phyloP scores from a whole-genome alignment of 1,140 invertebrate genomes.

The Spodoptera frugiperda region DNA sequence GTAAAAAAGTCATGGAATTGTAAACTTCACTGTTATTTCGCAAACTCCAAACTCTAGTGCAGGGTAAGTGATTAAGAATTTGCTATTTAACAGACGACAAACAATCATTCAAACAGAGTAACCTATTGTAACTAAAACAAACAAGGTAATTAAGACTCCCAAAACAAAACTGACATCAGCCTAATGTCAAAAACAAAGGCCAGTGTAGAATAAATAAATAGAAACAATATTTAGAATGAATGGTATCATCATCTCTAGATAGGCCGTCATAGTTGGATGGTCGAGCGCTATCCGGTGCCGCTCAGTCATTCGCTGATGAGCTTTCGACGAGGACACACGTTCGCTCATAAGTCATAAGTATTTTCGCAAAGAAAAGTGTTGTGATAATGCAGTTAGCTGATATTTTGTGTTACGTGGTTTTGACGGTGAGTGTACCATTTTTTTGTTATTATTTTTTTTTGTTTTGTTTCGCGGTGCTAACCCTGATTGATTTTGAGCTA shows the following conservation, averaged over 20 bases:
- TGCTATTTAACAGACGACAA: no score
- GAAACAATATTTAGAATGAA: conserved; percentile 9
- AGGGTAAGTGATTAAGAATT: no score
- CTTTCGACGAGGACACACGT: conserved; percentile 64
- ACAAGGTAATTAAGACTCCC: background rate
- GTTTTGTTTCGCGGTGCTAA: no score
- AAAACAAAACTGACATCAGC: background rate
- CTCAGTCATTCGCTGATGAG: conserved; percentile 57
- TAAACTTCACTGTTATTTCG: no score
- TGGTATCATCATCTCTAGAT: conserved; percentile 60
- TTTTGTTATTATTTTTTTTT: background rate
- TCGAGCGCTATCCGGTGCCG: conserved; percentile 54
- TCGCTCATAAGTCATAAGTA: conserved; percentile 7
- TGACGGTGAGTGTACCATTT: conserved; percentile 60
- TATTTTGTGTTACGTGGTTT: conserved; percentile 60
- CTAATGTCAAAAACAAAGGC: background rate
- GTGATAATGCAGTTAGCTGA: conserved; percentile 63
- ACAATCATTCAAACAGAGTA: no score
- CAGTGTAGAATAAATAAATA: no score
- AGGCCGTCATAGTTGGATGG: conserved; percentile 59
- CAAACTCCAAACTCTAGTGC: no score
- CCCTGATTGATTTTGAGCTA: background rate
- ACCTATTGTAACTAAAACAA: background rate
- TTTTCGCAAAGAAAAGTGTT: conserved; percentile 34
- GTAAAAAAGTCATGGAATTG: no score